Base-by-base conservation (phyloP, 2,797 vertebrate species). In the Premnoplex brunnescens region DNA sequence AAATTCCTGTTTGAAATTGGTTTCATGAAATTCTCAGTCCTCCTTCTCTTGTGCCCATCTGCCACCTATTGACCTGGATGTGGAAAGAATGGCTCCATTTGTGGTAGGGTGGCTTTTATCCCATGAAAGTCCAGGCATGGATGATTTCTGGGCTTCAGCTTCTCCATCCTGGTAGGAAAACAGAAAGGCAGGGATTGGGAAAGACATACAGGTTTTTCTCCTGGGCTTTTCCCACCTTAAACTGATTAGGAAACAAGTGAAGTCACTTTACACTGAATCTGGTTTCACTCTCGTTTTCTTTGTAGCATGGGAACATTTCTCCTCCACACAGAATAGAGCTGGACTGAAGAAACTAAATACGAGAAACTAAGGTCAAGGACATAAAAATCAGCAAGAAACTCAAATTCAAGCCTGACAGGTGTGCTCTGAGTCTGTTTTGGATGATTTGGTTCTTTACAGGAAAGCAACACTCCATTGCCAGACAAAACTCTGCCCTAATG, bases 1-100 rank as follows among this genome's bases (percentile, higher is more conserved):
- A 75, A 24, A 81, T 37, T 66, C 51, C n/a, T 78, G 58, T 68
- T 62, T 83, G 3, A 21, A 74, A 51, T 18, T 20, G 10, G 11
- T 68, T 88, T 95, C 88, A 78, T 89, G 72, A 81, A 80, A 54
- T 95, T 80, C 78, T 90, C 26, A 71, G 71, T 22, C 36, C 11
- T 73, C 32, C 18, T 75, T 51, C 39, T 58, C 59, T 46, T 56
- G 10, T 32, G 66, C 28, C 23, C 4, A 3, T 75, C 89, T 81
- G 24, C 58, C 66, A 28, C 28, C 23, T 82, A 51, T 34, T 59
- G 64, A 52, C 39, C 39, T 8, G 8, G 39, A 67, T 8, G 22
- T 10, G 28, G 30, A 84, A 14, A 69, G 6, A 60, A 36, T 9
- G 9, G 23, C n/a, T 91, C 44, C 19, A 2, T 64, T 52, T 72